Conservation (phyloP, 1,140 invertebrate genomes). For the Trichonephila inaurata region DNA sequence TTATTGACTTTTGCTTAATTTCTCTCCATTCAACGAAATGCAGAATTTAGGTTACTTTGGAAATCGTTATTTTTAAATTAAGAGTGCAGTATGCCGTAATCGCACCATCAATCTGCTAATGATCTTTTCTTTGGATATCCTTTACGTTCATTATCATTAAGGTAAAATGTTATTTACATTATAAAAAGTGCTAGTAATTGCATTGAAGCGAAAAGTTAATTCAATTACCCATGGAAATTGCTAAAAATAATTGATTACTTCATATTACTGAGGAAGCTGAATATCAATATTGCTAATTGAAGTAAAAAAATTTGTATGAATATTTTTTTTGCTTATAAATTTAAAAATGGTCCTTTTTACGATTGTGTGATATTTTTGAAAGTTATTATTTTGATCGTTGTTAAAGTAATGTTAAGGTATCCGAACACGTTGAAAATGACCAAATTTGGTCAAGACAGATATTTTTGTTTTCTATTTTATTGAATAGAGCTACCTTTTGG, state of each 20-base stretch:
- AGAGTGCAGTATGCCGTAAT: not conserved
- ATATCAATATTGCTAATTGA: not conserved
- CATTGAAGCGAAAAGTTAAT: slow-evolving; percentile 21
- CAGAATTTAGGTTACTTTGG: not conserved
- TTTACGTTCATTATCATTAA: slow-evolving; percentile 36
- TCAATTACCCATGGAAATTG: not conserved
- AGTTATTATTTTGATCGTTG: too few species aligned
- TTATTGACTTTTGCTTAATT: too few species aligned
- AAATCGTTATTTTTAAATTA: not conserved
- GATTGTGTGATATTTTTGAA: too few species aligned
- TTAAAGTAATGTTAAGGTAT: too few species aligned
- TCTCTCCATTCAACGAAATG: too few species aligned
- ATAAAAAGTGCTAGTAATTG: slow-evolving; percentile 22
- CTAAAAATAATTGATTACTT: not conserved
- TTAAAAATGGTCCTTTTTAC: too few species aligned
- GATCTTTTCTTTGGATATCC: not conserved
- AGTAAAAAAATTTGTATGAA: not conserved
- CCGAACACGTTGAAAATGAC: too few species aligned
- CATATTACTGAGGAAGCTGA: not conserved
- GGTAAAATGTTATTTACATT: not conserved
- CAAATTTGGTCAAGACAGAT: too few species aligned
- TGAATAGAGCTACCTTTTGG: too few species aligned
- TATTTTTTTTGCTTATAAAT: not conserved
- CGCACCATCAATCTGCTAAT: not conserved
- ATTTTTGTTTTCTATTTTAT: too few species aligned